A percentile compares a stretch with the other conserved stretches of the same genome.
phyloP scores from a whole-genome alignment of 1,140 invertebrate species.

The Listronotus bonariensis region DNA sequence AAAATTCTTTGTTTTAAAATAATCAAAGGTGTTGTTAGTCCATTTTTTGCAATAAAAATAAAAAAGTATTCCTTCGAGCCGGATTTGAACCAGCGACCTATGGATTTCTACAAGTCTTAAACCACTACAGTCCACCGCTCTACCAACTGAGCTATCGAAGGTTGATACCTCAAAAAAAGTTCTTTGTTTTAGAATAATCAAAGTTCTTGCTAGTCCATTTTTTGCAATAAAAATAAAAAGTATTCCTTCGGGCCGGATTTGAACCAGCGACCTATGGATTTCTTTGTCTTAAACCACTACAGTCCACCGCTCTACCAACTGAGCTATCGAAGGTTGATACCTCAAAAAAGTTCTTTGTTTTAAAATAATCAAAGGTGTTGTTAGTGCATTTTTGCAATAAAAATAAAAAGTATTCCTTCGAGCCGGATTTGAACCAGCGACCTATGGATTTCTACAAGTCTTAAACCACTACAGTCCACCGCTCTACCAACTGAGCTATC shows the following conservation, averaged over 20 bases:
- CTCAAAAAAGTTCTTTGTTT: too few relatives aligned
- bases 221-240: too few relatives aligned
- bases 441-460: slow-evolving; percentile 60
- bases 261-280: slow-evolving; percentile 72
- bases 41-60: neutral
- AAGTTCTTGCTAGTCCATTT: too few relatives aligned
- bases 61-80: slow-evolving; percentile 62
- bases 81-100: slow-evolving; percentile 73
- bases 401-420: slow-evolving; percentile 57
- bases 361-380: too few relatives aligned
- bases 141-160: slow-evolving; percentile 88
- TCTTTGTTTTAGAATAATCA: too few relatives aligned
- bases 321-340: slow-evolving; percentile 52
- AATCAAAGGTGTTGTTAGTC: too few relatives aligned
- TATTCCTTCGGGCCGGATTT: slow-evolving; percentile 68
- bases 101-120: slow-evolving; percentile 55
- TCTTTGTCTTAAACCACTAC: slow-evolving; percentile 60
- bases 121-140: slow-evolving; percentile 82
- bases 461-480: slow-evolving; percentile 75
- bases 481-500: slow-evolving; percentile 79
- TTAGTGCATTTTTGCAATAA: too few relatives aligned
- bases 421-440: slow-evolving; percentile 74
- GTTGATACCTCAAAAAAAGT: slow-evolving; percentile 40
- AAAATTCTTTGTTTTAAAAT: too few relatives aligned
- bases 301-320: slow-evolving; percentile 89